Percentiles rank a stretch among this genome's conserved stretches.
Evolutionary conservation across 2,888 invertebrate species (phyloP).

Genomic region (Drosophila barbarae): DNA sequence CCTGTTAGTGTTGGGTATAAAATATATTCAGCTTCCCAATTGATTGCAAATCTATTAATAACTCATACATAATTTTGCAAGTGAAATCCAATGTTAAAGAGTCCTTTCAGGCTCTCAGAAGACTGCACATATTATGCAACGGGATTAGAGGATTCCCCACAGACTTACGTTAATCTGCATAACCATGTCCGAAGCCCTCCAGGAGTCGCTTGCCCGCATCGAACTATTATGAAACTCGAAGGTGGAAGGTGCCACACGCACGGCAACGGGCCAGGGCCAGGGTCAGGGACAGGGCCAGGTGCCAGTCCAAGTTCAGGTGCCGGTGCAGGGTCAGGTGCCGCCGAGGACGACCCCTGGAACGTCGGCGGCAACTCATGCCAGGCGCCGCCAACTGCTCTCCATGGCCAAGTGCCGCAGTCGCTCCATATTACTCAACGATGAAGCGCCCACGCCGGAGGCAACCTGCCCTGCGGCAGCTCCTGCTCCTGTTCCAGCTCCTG

Average conservation of each 20-base stretch:
- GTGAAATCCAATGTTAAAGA: neutral
- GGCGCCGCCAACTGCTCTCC: slow-evolving; percentile 73
- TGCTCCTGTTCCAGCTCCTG: slow-evolving; percentile 29
- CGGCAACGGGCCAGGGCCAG: slow-evolving; percentile 57
- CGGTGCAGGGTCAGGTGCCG: slow-evolving; percentile 25
- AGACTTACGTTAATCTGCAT: slow-evolving; percentile 1
- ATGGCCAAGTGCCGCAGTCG: slow-evolving; percentile 77
- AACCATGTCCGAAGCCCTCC: slow-evolving; percentile 49
- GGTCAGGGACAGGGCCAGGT: slow-evolving; percentile 39
- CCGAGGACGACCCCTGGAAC: slow-evolving; percentile 32
- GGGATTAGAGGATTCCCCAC: slow-evolving; percentile 3
- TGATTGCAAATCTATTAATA: neutral
- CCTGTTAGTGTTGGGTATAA: neutral
- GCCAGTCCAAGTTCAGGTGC: slow-evolving; percentile 29
- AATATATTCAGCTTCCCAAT: neutral
- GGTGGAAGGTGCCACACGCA: slow-evolving; percentile 58
- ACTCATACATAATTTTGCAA: no score
- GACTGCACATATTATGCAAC: slow-evolving; percentile 64
- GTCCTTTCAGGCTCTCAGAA: neutral
- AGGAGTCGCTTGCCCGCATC: slow-evolving; percentile 44
- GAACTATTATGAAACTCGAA: slow-evolving; percentile 68
- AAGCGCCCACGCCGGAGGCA: slow-evolving; percentile 48
- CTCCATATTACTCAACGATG: slow-evolving; percentile 70
- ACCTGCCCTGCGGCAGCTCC: slow-evolving; percentile 22
- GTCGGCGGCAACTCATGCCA: slow-evolving; percentile 50